phyloP scores from a whole-genome alignment of 2,888 invertebrate species.

The Erpobdella octoculata region DNA sequence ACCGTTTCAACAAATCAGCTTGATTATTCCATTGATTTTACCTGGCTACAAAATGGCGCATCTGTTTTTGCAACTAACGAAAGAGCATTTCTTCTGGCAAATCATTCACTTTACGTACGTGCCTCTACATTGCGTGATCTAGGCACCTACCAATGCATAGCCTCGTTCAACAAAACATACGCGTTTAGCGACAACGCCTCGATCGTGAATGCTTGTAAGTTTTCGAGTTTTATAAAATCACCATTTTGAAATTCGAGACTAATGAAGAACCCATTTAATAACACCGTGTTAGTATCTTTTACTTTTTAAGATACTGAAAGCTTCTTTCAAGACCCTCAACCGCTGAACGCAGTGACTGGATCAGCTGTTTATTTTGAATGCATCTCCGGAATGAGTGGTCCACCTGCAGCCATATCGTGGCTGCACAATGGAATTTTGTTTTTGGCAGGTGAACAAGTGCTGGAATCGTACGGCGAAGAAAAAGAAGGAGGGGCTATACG shows the following conservation, averaged over 20 bases:
- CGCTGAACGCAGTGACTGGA: slow-evolving; percentile 38
- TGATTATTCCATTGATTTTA: slow-evolving; percentile 8
- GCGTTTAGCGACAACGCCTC: slow-evolving; percentile 32
- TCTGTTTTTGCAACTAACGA: slow-evolving; percentile 33
- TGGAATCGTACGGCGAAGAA: slow-evolving; percentile 36
- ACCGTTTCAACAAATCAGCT: background rate
- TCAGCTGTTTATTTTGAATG: slow-evolving; percentile 41
- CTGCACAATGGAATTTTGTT: slow-evolving; percentile 41
- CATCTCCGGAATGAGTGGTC: slow-evolving; percentile 42
- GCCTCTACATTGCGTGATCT: slow-evolving; percentile 37
- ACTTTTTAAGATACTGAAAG: slow-evolving; percentile 42
- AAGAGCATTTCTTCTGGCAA: slow-evolving; percentile 40
- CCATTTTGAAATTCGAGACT: background rate
- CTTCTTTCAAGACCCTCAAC: slow-evolving; percentile 42
- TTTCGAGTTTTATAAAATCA: too few relatives aligned
- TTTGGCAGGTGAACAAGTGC: slow-evolving; percentile 39
- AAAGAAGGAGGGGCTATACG: slow-evolving; percentile 36
- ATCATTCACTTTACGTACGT: slow-evolving; percentile 44
- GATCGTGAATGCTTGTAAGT: slow-evolving; percentile 45
- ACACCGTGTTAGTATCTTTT: too few relatives aligned
- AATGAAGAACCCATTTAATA: background rate
- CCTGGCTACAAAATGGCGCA: slow-evolving; percentile 39
- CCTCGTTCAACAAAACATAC: slow-evolving; percentile 26
- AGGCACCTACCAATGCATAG: slow-evolving; percentile 44
- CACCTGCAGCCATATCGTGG: slow-evolving; percentile 41